Conservation (phyloP, 92 coral and sea anemone species). For the Umimayanthus kanabou region DNA sequence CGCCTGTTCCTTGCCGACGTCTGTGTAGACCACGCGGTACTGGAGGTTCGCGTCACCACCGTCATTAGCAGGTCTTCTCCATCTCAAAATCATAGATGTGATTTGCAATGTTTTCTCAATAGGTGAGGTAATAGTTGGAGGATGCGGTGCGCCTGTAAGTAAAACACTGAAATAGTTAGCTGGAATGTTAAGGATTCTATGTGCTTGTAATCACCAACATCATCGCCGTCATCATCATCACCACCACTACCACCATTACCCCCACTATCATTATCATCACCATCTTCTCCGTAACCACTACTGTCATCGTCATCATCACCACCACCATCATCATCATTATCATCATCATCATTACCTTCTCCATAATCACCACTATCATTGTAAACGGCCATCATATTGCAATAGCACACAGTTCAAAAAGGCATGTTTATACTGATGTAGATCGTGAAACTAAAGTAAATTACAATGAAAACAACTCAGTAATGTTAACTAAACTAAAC, state of each 20-base stretch:
- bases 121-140: slow-evolving; percentile 10
- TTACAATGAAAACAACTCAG: no score
- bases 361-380: no score
- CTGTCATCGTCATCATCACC: background rate
- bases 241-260: no score
- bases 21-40: slow-evolving; percentile 19
- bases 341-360: background rate
- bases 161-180: background rate
- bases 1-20: background rate
- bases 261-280: no score
- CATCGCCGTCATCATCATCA: no score
- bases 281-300: no score
- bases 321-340: background rate
- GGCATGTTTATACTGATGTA: no score
- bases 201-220: background rate
- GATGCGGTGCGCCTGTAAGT: slow-evolving; percentile 8
- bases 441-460: no score
- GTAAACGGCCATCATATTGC: no score
- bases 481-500: no score
- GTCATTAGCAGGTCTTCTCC: slow-evolving; percentile 19
- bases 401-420: no score
- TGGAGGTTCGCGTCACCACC: slow-evolving; percentile 26
- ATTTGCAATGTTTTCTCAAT: background rate
- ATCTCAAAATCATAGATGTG: background rate
- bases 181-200: background rate